Percentiles rank a stretch among this genome's conserved stretches.
phyloP scores from a whole-genome alignment of 2,888 invertebrate genomes.

The Diploptera punctata region DNA sequence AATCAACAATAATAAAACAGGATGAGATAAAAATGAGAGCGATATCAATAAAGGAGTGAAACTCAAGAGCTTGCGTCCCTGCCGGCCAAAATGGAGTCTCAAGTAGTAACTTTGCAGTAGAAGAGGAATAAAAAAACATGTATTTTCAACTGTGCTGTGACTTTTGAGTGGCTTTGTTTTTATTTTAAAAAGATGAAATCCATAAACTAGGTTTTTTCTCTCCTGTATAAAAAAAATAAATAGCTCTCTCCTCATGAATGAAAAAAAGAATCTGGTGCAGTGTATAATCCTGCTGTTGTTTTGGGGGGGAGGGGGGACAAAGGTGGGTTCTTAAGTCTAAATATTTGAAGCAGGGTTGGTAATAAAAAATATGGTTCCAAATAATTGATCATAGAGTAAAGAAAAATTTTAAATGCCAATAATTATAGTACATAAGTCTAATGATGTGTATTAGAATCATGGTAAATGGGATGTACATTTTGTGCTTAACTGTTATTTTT shows the following conservation, averaged over 20 bases:
- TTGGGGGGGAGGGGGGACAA: conserved; percentile 2
- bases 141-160: conserved; percentile 54
- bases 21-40: conserved; percentile 9
- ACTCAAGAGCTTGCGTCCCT: conserved; percentile 22
- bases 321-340: too few species aligned
- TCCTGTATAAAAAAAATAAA: conserved; percentile 16
- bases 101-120: conserved; percentile 12
- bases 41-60: conserved; percentile 8
- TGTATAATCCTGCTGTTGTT: not conserved
- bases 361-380: conserved; percentile 30
- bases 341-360: conserved; percentile 31
- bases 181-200: conserved; percentile 52
- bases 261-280: conserved; percentile 9
- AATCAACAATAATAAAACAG: conserved; percentile 22
- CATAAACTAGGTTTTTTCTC: conserved; percentile 22
- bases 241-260: conserved; percentile 31
- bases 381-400: conserved; percentile 9
- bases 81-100: conserved; percentile 12
- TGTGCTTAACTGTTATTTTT: conserved; percentile 45
- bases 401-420: conserved; percentile 41
- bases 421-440: conserved; percentile 42
- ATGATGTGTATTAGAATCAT: conserved; percentile 34
- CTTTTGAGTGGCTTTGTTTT: conserved; percentile 61
- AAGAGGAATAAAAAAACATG: conserved; percentile 28
- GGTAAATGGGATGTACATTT: conserved; percentile 43